Percentiles rank a stretch among this genome's conserved stretches.
Conservation (phyloP, 1,140 invertebrate species). For the Drosophila ambigua region DNA sequence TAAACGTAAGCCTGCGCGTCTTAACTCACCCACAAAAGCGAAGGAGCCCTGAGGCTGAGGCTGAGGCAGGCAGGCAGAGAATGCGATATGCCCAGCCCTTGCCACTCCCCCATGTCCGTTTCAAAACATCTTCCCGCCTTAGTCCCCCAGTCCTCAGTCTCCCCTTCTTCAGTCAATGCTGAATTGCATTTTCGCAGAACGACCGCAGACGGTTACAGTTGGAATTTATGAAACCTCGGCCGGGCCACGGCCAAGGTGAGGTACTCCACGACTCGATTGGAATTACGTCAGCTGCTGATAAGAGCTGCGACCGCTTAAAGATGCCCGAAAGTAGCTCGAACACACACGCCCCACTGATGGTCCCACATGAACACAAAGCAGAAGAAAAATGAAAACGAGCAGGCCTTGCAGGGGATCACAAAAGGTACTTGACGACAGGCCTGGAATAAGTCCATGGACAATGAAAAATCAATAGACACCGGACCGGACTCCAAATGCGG, state of each 20-base stretch:
- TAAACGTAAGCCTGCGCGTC: not conserved
- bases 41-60: not conserved
- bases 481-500: slow-evolving; percentile 6
- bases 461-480: slow-evolving; percentile 48
- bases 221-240: slow-evolving; percentile 60
- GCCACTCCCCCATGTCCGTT: too few species aligned
- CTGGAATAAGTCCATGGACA: slow-evolving; percentile 32
- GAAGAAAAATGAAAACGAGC: slow-evolving; percentile 1
- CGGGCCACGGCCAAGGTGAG: slow-evolving; percentile 36
- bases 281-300: slow-evolving; percentile 47
- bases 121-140: not conserved
- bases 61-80: slow-evolving; percentile 32
- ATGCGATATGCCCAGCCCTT: slow-evolving; percentile 51
- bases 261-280: slow-evolving; percentile 24
- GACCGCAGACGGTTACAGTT: slow-evolving; percentile 58
- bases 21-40: slow-evolving; percentile 42
- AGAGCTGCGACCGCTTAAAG: slow-evolving; percentile 6
- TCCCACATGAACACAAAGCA: slow-evolving; percentile 17
- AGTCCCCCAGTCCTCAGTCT: not conserved
- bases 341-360: not conserved
- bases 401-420: slow-evolving; percentile 14
- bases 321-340: not conserved
- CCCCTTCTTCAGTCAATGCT: slow-evolving; percentile 32
- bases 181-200: slow-evolving; percentile 60
- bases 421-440: slow-evolving; percentile 42